phyloP scores from a whole-genome alignment of 1,140 invertebrate species.

The Trichonephila inaurata region DNA sequence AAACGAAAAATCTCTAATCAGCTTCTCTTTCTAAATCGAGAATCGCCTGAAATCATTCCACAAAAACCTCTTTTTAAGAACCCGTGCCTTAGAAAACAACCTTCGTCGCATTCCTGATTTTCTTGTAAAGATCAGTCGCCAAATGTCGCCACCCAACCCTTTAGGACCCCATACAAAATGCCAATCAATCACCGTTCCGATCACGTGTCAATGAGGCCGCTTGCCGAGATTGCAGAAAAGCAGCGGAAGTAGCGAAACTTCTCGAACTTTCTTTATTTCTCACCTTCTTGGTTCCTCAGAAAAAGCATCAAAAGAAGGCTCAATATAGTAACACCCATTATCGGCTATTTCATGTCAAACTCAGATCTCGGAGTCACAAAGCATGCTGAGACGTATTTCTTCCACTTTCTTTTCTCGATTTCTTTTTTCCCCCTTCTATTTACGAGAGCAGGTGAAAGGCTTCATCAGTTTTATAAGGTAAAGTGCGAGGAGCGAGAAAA shows the following conservation, averaged over 20 bases:
- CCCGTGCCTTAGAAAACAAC: no score
- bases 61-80: no score
- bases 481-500: neutral
- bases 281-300: neutral
- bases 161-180: slow-evolving; percentile 34
- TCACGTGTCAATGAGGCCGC: slow-evolving; percentile 63
- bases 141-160: neutral
- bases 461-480: slow-evolving; percentile 47
- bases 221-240: slow-evolving; percentile 58
- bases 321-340: slow-evolving; percentile 62
- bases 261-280: slow-evolving; percentile 42
- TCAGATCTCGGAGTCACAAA: slow-evolving; percentile 49
- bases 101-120: no score
- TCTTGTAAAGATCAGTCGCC: neutral
- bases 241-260: slow-evolving; percentile 39
- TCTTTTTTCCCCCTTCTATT: slow-evolving; percentile 24
- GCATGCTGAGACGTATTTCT: slow-evolving; percentile 23
- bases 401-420: neutral
- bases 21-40: no score
- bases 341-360: slow-evolving; percentile 60
- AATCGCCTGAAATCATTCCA: no score
- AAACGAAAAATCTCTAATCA: no score
- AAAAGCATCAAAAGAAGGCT: slow-evolving; percentile 8
- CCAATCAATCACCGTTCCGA: slow-evolving; percentile 65
- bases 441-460: slow-evolving; percentile 41